Percentiles rank a stretch among this genome's conserved stretches.
phyloP scores from a whole-genome alignment of 2,888 invertebrate genomes.

The Adelognathus sp. region DNA sequence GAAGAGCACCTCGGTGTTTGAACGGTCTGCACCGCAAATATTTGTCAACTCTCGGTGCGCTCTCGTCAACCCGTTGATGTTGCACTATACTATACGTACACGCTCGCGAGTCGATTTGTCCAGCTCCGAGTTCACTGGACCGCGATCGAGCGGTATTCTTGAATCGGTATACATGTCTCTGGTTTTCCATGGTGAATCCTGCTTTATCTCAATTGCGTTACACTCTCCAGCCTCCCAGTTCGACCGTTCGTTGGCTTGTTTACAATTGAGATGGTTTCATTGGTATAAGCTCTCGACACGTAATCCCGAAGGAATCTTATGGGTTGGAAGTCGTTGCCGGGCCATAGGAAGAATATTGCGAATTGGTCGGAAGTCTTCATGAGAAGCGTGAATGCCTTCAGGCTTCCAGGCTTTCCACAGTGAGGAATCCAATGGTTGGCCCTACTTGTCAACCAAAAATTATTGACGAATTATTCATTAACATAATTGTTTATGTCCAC shows the following conservation, averaged over 20 bases:
- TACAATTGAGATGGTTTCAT: neutral
- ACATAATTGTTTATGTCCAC: too few species aligned
- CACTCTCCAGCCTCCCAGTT: neutral
- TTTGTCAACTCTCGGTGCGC: slow-evolving; percentile 29
- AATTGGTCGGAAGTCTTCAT: too few species aligned
- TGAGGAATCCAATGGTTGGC: too few species aligned
- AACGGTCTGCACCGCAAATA: slow-evolving; percentile 27
- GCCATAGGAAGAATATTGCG: neutral
- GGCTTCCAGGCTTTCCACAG: too few species aligned
- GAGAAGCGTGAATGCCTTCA: too few species aligned
- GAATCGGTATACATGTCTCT: slow-evolving; percentile 19
- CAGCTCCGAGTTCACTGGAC: slow-evolving; percentile 21
- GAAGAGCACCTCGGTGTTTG: slow-evolving; percentile 18
- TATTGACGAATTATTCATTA: too few species aligned
- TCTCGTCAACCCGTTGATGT: slow-evolving; percentile 34
- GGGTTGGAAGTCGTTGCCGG: neutral
- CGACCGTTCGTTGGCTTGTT: neutral
- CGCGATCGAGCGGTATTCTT: slow-evolving; percentile 20
- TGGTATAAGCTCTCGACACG: neutral
- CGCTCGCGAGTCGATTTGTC: slow-evolving; percentile 27
- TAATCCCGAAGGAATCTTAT: neutral
- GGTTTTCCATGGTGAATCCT: neutral
- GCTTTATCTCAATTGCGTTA: neutral
- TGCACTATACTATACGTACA: too few species aligned
- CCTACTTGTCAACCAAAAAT: too few species aligned